A percentile compares a stretch with the other conserved stretches of the same genome.
These are phyloP conservation scores for Tenodera sinensis DNA, from an alignment of 2,888 invertebrate genomes.

Conservation along the genomic window DNA sequence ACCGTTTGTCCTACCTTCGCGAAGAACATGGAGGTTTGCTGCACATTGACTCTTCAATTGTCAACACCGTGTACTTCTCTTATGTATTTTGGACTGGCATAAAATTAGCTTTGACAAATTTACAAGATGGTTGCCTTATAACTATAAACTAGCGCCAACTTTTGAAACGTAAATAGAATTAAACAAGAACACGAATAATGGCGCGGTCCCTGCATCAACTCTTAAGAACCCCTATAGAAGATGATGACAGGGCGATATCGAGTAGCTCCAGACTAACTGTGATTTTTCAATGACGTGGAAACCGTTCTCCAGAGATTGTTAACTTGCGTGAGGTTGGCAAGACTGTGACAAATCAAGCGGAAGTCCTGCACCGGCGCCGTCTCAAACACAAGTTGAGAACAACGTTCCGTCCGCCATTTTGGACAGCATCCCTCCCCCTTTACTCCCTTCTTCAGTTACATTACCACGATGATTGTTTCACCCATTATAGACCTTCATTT, in stretches of 20 bases:
- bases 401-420: neutral
- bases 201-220: neutral
- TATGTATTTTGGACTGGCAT: no score
- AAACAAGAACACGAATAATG: no score
- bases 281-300: neutral
- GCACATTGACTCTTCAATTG: no score
- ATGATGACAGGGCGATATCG: neutral
- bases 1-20: no score
- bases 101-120: no score
- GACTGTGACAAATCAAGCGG: neutral
- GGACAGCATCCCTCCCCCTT: neutral
- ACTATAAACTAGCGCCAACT: no score
- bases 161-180: no score
- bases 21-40: no score
- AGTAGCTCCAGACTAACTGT: neutral
- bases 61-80: no score
- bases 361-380: neutral
- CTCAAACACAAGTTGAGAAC: neutral
- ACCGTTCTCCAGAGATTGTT: neutral
- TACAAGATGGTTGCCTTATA: no score
- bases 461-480: neutral
- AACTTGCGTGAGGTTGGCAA: neutral
- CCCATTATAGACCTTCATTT: neutral
- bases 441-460: neutral
- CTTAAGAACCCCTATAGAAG: neutral